Evolutionary conservation across 2,113 vertebrate species (phyloP).

Genomic region (Phylloscopus trochilus): DNA sequence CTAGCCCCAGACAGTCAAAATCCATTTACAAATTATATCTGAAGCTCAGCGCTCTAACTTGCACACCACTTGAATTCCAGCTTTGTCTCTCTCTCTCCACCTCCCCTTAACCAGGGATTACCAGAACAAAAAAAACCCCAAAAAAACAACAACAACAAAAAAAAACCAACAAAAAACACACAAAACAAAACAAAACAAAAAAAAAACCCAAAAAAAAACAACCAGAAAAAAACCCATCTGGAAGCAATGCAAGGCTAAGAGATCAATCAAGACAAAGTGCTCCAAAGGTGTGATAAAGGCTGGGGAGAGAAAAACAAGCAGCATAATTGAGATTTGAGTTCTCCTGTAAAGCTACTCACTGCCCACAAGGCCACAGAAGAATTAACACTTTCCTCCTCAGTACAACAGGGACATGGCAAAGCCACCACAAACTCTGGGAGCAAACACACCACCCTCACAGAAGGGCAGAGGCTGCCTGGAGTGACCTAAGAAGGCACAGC

Average conservation of each 20-base stretch:
- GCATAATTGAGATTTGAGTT: not conserved
- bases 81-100: not conserved
- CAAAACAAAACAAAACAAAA: no score
- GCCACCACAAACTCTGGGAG: not conserved
- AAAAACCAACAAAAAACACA: no score
- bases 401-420: not conserved
- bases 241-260: not conserved
- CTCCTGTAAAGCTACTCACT: not conserved
- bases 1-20: not conserved
- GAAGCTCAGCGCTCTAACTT: not conserved
- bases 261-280: not conserved
- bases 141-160: no score
- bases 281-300: not conserved
- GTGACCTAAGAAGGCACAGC: not conserved
- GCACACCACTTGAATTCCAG: not conserved
- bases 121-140: not conserved
- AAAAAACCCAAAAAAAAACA: no score
- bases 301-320: not conserved
- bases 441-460: not conserved
- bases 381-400: not conserved
- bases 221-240: not conserved
- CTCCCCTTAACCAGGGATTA: not conserved
- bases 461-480: not conserved
- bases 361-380: not conserved
- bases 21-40: not conserved